A percentile compares a stretch with the other conserved stretches of the same genome.
These are phyloP conservation scores for Melanargia galathea DNA, from an alignment of 2,888 invertebrate species.

Conservation along the genomic window DNA sequence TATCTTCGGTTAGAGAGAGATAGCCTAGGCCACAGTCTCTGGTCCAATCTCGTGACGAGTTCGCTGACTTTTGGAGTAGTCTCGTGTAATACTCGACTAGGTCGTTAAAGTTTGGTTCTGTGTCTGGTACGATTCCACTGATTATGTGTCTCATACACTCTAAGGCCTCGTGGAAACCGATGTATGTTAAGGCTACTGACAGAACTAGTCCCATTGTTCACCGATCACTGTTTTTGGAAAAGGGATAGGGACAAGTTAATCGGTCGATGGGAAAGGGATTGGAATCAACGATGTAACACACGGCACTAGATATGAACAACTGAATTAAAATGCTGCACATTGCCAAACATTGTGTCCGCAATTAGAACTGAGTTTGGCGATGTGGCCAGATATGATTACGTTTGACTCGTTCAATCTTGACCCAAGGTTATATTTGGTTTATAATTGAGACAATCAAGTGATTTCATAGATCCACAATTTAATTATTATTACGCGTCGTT, in stretches of 20 bases:
- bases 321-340: conserved; percentile 77
- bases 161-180: conserved; percentile 87
- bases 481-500: conserved; percentile 14
- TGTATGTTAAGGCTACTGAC: conserved; percentile 88
- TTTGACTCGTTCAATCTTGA: conserved; percentile 56
- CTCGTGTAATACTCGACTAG: conserved; percentile 68
- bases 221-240: conserved; percentile 39
- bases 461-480: conserved; percentile 46
- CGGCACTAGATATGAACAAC: conserved; percentile 79
- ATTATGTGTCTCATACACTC: conserved; percentile 81
- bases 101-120: conserved; percentile 67
- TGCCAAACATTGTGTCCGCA: conserved; percentile 79
- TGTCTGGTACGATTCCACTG: conserved; percentile 68
- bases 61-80: conserved; percentile 62
- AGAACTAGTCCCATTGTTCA: conserved; percentile 87
- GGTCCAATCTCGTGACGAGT: conserved; percentile 63
- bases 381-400: conserved; percentile 61
- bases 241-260: conserved; percentile 49
- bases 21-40: conserved; percentile 72
- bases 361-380: conserved; percentile 78
- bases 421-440: conserved; percentile 54
- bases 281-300: conserved; percentile 74
- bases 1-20: conserved; percentile 65
- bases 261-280: conserved; percentile 59
- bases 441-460: conserved; percentile 45